These are phyloP conservation scores for Oikopleura vanhoeffeni DNA, from an alignment of 23 tunicate species.

Conservation along the genomic window DNA sequence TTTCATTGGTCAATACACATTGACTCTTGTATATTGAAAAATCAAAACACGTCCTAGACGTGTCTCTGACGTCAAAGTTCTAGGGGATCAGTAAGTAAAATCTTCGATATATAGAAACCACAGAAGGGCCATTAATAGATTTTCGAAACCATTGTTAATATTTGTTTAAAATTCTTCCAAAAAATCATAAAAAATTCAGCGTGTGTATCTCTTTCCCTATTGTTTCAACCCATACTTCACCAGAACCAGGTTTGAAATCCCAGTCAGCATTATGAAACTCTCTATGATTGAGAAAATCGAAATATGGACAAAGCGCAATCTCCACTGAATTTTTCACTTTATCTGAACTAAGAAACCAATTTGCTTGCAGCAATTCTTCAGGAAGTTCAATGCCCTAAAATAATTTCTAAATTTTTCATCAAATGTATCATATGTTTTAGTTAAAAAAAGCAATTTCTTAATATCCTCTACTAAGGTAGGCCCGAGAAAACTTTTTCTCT, in stretches of 20 bases:
- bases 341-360: background rate
- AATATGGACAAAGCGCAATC: background rate
- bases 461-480: no score
- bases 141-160: no score
- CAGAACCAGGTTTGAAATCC: conserved; percentile 5
- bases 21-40: no score
- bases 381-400: background rate
- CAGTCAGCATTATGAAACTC: background rate
- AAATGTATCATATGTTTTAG: background rate
- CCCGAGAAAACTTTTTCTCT: no score
- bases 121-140: no score
- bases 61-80: no score
- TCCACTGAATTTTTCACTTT: background rate
- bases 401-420: background rate
- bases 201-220: background rate
- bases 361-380: background rate
- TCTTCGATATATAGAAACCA: no score
- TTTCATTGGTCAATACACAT: no score
- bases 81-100: no score
- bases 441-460: background rate
- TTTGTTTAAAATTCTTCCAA: no score
- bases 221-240: background rate
- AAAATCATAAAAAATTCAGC: no score
- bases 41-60: no score
- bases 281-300: background rate